These are phyloP conservation scores for Artibeus jamaicensis DNA, from an alignment of 2,797 vertebrate genomes.

Conservation along the genomic window DNA sequence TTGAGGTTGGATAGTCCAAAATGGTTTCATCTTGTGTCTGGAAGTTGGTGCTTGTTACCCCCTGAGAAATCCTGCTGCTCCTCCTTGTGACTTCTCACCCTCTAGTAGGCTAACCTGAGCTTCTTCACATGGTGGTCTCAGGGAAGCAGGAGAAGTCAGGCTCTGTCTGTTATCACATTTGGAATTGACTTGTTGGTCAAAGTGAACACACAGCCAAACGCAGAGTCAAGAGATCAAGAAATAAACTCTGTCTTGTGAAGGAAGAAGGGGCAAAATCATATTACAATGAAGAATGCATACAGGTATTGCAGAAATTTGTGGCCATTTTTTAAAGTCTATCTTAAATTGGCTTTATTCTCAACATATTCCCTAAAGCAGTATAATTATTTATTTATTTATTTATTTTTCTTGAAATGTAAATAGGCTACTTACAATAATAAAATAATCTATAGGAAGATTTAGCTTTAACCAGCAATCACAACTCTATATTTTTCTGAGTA, in stretches of 20 bases:
- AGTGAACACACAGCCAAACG: neutral
- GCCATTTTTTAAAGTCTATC: neutral
- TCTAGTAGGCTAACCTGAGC: neutral
- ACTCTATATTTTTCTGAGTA: neutral
- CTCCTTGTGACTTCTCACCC: neutral
- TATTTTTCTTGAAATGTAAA: neutral
- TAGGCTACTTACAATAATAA: neutral
- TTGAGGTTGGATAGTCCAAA: neutral
- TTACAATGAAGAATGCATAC: neutral
- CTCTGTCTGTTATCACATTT: neutral
- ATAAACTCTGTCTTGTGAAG: neutral
- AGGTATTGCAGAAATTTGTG: neutral
- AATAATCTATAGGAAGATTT: neutral
- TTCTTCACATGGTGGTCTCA: neutral
- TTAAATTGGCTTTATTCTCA: neutral
- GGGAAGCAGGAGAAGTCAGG: neutral
- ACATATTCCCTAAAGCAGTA: neutral
- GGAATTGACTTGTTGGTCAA: neutral
- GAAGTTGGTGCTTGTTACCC: neutral
- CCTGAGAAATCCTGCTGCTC: neutral
- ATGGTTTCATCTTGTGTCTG: neutral
- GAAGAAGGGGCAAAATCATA: neutral
- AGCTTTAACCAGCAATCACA: slow-evolving; percentile 3
- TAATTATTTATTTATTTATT: neutral
- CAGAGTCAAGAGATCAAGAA: neutral